These are phyloP conservation scores for Acrocyrtus sp. DNA, from an alignment of 2,888 invertebrate genomes.

Conservation along the genomic window DNA sequence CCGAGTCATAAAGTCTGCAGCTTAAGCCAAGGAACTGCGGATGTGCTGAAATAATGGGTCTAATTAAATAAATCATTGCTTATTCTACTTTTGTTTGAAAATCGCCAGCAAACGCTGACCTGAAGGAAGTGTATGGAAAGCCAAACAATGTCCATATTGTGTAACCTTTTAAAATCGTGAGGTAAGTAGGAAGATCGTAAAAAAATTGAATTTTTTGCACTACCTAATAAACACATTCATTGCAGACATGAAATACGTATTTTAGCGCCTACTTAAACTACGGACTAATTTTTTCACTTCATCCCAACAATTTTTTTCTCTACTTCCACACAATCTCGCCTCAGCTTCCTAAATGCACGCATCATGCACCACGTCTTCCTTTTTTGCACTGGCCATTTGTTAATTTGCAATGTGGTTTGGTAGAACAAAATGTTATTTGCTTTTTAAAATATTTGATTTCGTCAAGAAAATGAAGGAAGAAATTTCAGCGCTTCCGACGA, in stretches of 20 bases:
- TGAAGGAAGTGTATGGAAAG: neutral
- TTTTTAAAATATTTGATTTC: neutral
- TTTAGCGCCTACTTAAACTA: neutral
- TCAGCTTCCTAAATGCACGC: constrained; percentile 10
- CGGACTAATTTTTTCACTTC: neutral
- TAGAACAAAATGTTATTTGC: neutral
- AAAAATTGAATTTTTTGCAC: too few relatives aligned
- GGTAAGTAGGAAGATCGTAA: too few relatives aligned
- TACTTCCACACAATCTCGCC: constrained; percentile 21
- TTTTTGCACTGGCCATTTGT: constrained; percentile 14
- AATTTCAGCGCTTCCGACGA: neutral
- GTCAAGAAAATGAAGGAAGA: neutral
- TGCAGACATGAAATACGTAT: too few relatives aligned
- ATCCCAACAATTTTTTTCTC: constrained; percentile 2
- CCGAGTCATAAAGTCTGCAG: too few relatives aligned
- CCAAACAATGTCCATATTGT: neutral
- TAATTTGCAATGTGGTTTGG: constrained; percentile 9
- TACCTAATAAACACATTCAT: neutral
- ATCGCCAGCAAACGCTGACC: too few relatives aligned
- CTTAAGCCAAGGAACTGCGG: too few relatives aligned
- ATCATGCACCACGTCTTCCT: constrained; percentile 9
- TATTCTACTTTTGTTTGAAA: too few relatives aligned
- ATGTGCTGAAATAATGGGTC: too few relatives aligned
- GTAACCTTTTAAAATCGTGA: neutral
- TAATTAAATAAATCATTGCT: too few relatives aligned